Base-by-base conservation (phyloP, 2,797 vertebrate species). In the Varecia variegata region DNA sequence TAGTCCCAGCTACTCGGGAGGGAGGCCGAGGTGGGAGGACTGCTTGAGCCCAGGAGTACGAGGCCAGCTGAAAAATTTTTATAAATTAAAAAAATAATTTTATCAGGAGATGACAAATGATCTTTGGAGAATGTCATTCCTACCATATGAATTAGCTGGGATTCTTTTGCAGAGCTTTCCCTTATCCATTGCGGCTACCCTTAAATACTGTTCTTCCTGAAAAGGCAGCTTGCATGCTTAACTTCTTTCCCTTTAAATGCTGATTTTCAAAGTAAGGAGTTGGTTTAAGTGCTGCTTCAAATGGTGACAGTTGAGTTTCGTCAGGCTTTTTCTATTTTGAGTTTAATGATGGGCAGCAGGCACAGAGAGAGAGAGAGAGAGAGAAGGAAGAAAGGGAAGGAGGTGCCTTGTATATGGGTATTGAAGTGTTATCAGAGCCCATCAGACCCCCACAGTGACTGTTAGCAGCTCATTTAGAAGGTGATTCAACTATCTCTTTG, bases 251-350 rank as follows among this genome's bases (percentile, higher is more conserved):
- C 81, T 76, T 92, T 87, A 87, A 86, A 87, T 52, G 81, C n/a
- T 43, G 18, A 17, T 90, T 87, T 90, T 94, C 87, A 93, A 86
- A 86, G 56, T 40, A 27, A 94, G n/a, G 52, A 71, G 52, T 93
- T 43, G 60, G 23, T 58, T 45, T 89, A n/a, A 43, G 62, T 62
- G 45, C 47, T 38, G 17, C 40, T 88, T 96, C 74, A 58, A 4
- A 58, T 54, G 68, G 60, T 82, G 88, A 79, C 56, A 73, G 62
- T 86, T 38, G 67, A 65, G 85, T 73, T 76, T 92, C 52, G 85
- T 86, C 35, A 92, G 40, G 38, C 17, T 76, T 86, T 47, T 73
- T 52, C 85, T 94, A 32, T 86, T 86, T 47, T 62, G 76, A 94
- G 38, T 70, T 38, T 68, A 43, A 7, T 90, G 70, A 71, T 68